phyloP scores from a whole-genome alignment of 2,113 vertebrate genomes.

The Callospermophilus lateralis region DNA sequence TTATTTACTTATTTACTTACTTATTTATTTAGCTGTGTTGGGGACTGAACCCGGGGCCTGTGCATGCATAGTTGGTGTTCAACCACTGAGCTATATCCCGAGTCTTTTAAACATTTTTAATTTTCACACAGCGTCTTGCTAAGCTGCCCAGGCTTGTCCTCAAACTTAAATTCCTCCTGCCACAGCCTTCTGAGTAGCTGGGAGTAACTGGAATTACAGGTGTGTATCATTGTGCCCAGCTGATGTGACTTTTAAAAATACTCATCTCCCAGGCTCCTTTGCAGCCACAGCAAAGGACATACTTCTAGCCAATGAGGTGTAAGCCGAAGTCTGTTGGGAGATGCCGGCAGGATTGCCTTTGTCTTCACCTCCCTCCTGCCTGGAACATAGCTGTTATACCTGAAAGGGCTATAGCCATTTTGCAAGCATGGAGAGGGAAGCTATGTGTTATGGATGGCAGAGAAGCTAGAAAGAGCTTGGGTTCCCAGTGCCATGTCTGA shows the following conservation, averaged over 20 bases:
- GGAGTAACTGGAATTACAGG: too few species aligned
- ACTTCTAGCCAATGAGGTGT: background rate
- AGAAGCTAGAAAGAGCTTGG: background rate
- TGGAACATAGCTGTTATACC: background rate
- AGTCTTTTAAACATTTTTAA: too few species aligned
- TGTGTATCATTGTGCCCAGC: too few species aligned
- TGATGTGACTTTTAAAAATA: background rate
- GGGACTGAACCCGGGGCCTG: too few species aligned
- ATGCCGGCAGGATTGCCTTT: background rate
- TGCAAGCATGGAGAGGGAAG: accelerated
- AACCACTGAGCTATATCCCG: too few species aligned
- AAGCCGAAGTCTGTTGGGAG: background rate
- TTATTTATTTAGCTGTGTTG: too few species aligned
- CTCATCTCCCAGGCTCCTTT: background rate
- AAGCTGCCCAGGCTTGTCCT: too few species aligned
- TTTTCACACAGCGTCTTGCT: too few species aligned
- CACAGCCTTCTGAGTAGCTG: too few species aligned
- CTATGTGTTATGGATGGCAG: background rate
- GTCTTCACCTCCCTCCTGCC: background rate
- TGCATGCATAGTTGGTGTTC: too few species aligned
- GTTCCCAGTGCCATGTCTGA: background rate
- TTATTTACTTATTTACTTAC: too few species aligned
- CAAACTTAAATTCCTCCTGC: too few species aligned
- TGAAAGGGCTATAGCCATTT: background rate
- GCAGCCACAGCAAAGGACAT: background rate